phyloP scores from a whole-genome alignment of 2,113 vertebrate genomes.

The Tragelaphus scriptus region DNA sequence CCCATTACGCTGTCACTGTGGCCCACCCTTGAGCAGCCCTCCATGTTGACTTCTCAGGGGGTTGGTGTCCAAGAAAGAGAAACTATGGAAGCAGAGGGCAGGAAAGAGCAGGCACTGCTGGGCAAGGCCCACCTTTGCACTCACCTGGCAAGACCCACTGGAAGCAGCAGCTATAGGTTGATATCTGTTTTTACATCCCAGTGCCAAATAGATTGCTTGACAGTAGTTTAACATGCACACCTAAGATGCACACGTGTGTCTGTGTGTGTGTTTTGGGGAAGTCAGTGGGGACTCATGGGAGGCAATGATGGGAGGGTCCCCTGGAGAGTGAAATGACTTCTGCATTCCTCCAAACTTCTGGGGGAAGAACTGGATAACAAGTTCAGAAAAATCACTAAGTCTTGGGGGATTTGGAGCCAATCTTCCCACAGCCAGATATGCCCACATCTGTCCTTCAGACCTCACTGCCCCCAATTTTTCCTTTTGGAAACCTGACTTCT shows the following conservation, averaged over 20 bases:
- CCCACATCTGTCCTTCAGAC: not conserved
- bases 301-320: not conserved
- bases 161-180: not conserved
- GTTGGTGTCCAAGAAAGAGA: not conserved
- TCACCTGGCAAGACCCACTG: not conserved
- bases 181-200: not conserved
- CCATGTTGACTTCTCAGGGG: conserved; percentile 17
- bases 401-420: not conserved
- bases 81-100: not conserved
- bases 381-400: not conserved
- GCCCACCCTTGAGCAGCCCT: not conserved
- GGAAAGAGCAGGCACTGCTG: not conserved
- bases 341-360: not conserved
- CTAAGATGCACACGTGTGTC: not conserved
- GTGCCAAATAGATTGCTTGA: not conserved
- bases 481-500: not conserved
- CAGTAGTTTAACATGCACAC: not conserved
- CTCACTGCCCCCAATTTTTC: not conserved
- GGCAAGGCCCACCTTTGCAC: not conserved
- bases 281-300: not conserved
- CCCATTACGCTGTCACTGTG: not conserved
- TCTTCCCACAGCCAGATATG: not conserved
- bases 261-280: not conserved
- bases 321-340: not conserved
- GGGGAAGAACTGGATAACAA: not conserved